Base-by-base conservation (phyloP, 37 sponge, comb jelly and placozoan genomes). In the Hormiphora californensis region DNA sequence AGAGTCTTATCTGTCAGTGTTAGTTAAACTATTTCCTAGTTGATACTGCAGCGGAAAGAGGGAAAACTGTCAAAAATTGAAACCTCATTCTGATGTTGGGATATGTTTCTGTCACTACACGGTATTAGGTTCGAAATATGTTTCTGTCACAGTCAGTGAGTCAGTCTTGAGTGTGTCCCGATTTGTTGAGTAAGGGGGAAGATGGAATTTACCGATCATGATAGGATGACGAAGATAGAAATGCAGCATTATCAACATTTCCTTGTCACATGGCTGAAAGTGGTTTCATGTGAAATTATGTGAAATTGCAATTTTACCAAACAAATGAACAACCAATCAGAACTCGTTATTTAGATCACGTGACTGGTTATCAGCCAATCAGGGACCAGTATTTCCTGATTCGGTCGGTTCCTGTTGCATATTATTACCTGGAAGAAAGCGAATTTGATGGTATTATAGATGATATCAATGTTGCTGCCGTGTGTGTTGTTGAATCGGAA, bases 371-470 rank as follows among this genome's bases (percentile, higher is more conserved):
- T 15, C 25, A 11, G 30, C 55, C 12, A 78, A 11, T 9, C 28
- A 11, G 63, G 9, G 30, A 8, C 31, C 54, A 19, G 5, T 23
- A 54, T n/a, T 17, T 5, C 9, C 12, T n/a, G n/a, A n/a, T n/a
- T n/a, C n/a, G n/a, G n/a, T n/a, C n/a, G n/a, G n/a, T n/a, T n/a
- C n/a, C n/a, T n/a, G n/a, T n/a, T n/a, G n/a, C n/a, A n/a, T n/a
- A n/a, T n/a, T 55, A 12, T 17, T 9, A 92, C 90, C 89, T 95
- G 96, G 89, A 94, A 96, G 90, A 95, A 93, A 87, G 95, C 99
- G 51, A 92, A 92, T 81, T 93, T 94, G 49, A 98, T 89, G 69
- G 95, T 98, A 55, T 53, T 88, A 81, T 93, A 98, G 33, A 98
- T 87, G 40, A 98, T 92, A 87, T 98, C 99, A 19, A 95, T 90